Evolutionary conservation across 2,797 vertebrate genomes (phyloP).

Genomic region (Gymnoscopelus microlampas): DNA sequence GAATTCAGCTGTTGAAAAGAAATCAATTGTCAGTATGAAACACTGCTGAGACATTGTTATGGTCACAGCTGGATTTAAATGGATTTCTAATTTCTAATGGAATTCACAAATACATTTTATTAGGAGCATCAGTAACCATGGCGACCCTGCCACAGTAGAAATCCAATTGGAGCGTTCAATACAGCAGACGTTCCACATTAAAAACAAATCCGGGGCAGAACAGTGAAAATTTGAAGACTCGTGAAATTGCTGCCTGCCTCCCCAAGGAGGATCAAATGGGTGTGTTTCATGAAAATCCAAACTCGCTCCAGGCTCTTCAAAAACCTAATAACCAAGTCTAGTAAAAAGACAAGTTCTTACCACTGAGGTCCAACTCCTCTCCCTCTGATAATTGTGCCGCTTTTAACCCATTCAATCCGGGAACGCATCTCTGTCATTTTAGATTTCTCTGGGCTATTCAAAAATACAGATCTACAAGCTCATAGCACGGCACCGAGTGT

Average conservation of each 20-base stretch:
- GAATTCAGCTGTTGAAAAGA: not conserved
- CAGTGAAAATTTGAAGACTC: conserved; percentile 42
- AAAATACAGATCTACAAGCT: too few species aligned
- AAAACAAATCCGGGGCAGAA: conserved; percentile 24
- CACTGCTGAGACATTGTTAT: conserved; percentile 36
- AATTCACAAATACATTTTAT: conserved; percentile 49
- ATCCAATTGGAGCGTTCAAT: conserved; percentile 43
- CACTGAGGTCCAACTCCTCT: conserved; percentile 15
- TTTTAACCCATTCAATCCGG: too few species aligned
- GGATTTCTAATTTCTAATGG: conserved; percentile 47
- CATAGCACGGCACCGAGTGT: too few species aligned
- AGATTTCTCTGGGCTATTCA: too few species aligned
- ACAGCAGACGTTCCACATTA: conserved; percentile 36
- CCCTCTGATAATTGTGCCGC: not conserved
- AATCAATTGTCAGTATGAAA: conserved; percentile 32
- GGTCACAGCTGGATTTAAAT: conserved; percentile 40
- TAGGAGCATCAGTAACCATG: not conserved
- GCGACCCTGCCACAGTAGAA: conserved; percentile 32
- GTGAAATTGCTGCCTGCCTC: conserved; percentile 44
- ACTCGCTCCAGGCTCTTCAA: not conserved
- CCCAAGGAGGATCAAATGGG: conserved; percentile 47
- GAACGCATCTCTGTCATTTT: too few species aligned
- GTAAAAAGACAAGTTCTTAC: conserved; percentile 14
- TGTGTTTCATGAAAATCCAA: conserved; percentile 36
- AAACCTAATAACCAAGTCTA: conserved; percentile 8